Percentiles rank a stretch among this genome's conserved stretches.
These are phyloP conservation scores for Diploptera punctata DNA, from an alignment of 2,888 invertebrate species.

Conservation along the genomic window DNA sequence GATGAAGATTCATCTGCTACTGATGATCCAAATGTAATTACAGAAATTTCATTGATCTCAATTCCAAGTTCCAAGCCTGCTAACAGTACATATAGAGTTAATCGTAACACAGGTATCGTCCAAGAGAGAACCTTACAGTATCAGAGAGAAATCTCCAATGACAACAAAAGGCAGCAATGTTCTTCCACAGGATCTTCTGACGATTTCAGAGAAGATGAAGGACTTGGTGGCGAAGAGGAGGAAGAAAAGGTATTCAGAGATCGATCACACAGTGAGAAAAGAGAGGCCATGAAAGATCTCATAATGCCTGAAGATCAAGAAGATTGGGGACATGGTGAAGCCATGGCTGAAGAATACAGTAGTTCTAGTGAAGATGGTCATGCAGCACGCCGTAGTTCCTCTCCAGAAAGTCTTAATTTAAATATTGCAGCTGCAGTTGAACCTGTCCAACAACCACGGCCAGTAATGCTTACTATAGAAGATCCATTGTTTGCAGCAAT, in stretches of 20 bases:
- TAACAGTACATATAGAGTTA: slow-evolving; percentile 32
- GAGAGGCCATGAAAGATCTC: slow-evolving; percentile 25
- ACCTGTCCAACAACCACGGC: slow-evolving; percentile 46
- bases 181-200: slow-evolving; percentile 49
- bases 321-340: slow-evolving; percentile 66
- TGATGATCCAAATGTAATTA: slow-evolving; percentile 67
- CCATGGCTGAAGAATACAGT: slow-evolving; percentile 65
- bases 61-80: slow-evolving; percentile 48
- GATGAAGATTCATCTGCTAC: slow-evolving; percentile 56
- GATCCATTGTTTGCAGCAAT: slow-evolving; percentile 78
- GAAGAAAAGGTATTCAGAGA: slow-evolving; percentile 78
- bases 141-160: slow-evolving; percentile 55
- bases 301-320: slow-evolving; percentile 55
- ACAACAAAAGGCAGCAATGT: slow-evolving; percentile 47
- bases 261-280: slow-evolving; percentile 63
- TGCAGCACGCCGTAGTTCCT: not conserved
- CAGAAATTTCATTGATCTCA: slow-evolving; percentile 68
- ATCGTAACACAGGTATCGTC: slow-evolving; percentile 56
- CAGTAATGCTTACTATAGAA: slow-evolving; percentile 69
- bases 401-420: slow-evolving; percentile 24
- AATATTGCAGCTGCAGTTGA: not conserved
- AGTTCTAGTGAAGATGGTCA: slow-evolving; percentile 59
- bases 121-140: slow-evolving; percentile 59
- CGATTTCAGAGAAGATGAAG: slow-evolving; percentile 56
- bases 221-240: slow-evolving; percentile 64